Conservation (phyloP, 1,140 invertebrate genomes). For the Elymnias hypermnestra region DNA sequence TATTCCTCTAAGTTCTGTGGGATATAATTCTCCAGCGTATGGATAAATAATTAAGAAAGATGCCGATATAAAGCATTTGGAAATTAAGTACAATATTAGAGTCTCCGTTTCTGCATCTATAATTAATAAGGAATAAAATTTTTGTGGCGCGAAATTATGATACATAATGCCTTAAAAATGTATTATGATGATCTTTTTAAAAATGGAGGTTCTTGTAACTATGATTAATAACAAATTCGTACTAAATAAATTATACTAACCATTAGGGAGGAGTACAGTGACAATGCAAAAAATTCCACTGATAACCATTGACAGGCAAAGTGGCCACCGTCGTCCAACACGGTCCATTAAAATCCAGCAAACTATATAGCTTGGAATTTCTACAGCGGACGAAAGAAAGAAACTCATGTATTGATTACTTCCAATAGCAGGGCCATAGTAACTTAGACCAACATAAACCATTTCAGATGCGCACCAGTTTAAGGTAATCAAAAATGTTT, state of each 20-base stretch:
- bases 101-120: slow-evolving; percentile 85
- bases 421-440: slow-evolving; percentile 90
- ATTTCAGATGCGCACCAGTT: slow-evolving; percentile 86
- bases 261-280: slow-evolving; percentile 85
- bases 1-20: slow-evolving; percentile 88
- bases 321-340: slow-evolving; percentile 88
- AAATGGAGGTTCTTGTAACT: no score
- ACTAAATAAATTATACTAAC: no score
- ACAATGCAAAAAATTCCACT: slow-evolving; percentile 88
- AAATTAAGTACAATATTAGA: slow-evolving; percentile 87
- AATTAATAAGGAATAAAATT: slow-evolving; percentile 46
- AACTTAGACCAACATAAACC: slow-evolving; percentile 91
- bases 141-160: neutral
- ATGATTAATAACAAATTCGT: no score
- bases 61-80: slow-evolving; percentile 92
- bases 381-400: slow-evolving; percentile 87
- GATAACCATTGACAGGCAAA: slow-evolving; percentile 88
- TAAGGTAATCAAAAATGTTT: slow-evolving; percentile 81
- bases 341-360: slow-evolving; percentile 91
- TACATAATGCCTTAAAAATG: neutral
- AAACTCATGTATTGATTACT: slow-evolving; percentile 91
- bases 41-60: slow-evolving; percentile 94
- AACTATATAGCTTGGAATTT: slow-evolving; percentile 89
- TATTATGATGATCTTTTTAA: no score
- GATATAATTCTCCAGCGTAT: slow-evolving; percentile 92